Base-by-base conservation (phyloP, 2,113 vertebrate genomes). In the Isichthys henryi region DNA sequence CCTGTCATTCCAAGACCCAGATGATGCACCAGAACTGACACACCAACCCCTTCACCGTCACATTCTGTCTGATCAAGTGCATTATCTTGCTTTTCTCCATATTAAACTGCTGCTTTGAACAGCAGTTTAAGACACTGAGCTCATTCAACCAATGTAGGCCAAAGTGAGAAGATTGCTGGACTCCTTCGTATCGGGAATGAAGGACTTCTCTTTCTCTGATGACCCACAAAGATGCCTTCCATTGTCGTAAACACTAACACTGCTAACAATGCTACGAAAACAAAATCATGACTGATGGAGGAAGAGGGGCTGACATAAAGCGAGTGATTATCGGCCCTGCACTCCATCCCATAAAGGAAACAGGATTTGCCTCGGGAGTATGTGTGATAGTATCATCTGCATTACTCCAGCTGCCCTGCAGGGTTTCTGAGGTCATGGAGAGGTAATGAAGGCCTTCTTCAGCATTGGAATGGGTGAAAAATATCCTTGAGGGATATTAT, bases 121-220 rank as follows among this genome's bases (percentile, higher is more conserved):
- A 53, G n/a, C 52, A 89, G 35, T 84, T 56, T 1, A 1, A 88
- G 82, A 94, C 49, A 92, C 92, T 90, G 90, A 88, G 90, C 21
- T 87, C 39, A 92, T 93, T 94, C 86, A 93, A 43, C 50, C 77
- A 86, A 92, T 92, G 90, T 88, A 85, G 87, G 87, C 62, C 87
- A 84, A 89, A 82, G 93, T 86, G 70, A 91, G 90, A 88, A 94
- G 52, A 35, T 49, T 86, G 80, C 85, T 89, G 91, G 82, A 48
- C 17, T 53, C 49, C 27, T 52, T 39, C 31, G 4, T 31, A 11
- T 27, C 45, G 13, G 77, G 77, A 80, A 90, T 62, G 53, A 49
- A 87, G 84, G 46, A 2, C 35, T 90, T 87, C 52, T 82, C 45
- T 45, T 58, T 83, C 66, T 86, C 10, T 31, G 45, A 80, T 43